Evolutionary conservation across 2,797 vertebrate genomes (phyloP).

Genomic region (Gobionotothen gibberifrons): DNA sequence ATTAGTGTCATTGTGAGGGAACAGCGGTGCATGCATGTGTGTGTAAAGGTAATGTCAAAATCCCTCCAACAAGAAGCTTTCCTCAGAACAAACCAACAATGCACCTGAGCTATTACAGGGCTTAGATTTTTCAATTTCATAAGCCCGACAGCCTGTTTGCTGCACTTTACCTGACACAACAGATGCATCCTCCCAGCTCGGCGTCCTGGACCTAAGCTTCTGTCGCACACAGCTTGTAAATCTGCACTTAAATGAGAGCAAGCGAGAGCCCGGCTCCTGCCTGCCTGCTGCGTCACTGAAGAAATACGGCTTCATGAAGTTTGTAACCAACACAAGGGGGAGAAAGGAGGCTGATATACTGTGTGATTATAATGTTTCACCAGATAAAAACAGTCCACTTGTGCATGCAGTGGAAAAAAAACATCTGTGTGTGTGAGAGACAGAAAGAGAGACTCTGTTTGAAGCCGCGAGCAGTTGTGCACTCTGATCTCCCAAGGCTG

Average conservation of each 20-base stretch:
- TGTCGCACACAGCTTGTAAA: slow-evolving; percentile 74
- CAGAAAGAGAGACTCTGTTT: slow-evolving; percentile 38
- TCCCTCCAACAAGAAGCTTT: slow-evolving; percentile 30
- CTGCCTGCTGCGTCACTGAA: slow-evolving; percentile 64
- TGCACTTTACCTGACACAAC: slow-evolving; percentile 58
- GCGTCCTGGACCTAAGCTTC: slow-evolving; percentile 59
- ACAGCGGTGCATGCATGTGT: slow-evolving; percentile 21
- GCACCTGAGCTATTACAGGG: slow-evolving; percentile 60
- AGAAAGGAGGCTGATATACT: slow-evolving; percentile 44
- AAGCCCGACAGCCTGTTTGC: slow-evolving; percentile 68
- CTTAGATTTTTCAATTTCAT: slow-evolving; percentile 65
- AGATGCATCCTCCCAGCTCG: slow-evolving; percentile 67
- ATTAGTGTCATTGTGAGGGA: slow-evolving; percentile 75
- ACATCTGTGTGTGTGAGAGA: slow-evolving; percentile 30
- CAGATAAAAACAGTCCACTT: slow-evolving; percentile 40
- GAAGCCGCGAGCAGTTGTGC: slow-evolving; percentile 57
- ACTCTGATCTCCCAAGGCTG: slow-evolving; percentile 71
- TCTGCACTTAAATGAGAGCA: slow-evolving; percentile 76
- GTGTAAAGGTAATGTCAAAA: slow-evolving; percentile 51
- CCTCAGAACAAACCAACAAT: slow-evolving; percentile 54
- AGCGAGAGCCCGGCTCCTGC: slow-evolving; percentile 62
- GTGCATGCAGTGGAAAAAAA: slow-evolving; percentile 14
- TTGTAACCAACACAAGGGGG: slow-evolving; percentile 33
- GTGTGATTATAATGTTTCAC: slow-evolving; percentile 44
- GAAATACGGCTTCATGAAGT: slow-evolving; percentile 76